Evolutionary conservation across 2,113 vertebrate genomes (phyloP).

Genomic region (Glareola pratincola): DNA sequence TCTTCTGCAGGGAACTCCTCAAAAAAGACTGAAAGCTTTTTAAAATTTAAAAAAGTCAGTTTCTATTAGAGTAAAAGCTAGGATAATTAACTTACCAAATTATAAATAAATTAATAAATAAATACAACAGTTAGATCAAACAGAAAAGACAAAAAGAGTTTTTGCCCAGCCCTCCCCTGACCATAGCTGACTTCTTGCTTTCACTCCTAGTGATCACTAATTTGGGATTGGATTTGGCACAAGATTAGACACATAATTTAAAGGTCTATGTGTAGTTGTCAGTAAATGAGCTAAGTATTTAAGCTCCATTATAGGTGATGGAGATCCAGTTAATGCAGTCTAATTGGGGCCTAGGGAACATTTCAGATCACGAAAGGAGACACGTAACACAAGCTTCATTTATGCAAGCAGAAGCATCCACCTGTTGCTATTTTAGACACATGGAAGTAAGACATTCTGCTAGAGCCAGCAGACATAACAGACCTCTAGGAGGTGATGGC

Average conservation of each 20-base stretch:
- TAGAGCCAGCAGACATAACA: background rate
- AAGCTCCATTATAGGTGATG: background rate
- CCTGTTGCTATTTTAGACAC: background rate
- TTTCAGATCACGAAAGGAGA: background rate
- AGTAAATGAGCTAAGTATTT: background rate
- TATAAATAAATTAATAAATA: background rate
- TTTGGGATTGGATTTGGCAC: background rate
- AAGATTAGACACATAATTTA: background rate
- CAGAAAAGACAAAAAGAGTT: background rate
- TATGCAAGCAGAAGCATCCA: background rate
- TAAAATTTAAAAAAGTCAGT: background rate
- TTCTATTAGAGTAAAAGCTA: background rate
- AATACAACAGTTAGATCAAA: background rate
- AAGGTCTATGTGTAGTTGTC: background rate
- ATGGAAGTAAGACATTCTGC: background rate
- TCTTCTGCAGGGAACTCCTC: background rate
- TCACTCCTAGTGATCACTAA: background rate
- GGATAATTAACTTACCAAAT: background rate
- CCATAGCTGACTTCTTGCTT: background rate
- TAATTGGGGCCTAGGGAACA: background rate
- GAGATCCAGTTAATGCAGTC: background rate
- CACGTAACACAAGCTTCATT: background rate
- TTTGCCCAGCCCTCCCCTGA: background rate
- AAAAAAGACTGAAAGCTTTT: background rate
- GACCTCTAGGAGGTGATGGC: background rate